phyloP scores from a whole-genome alignment of 2,113 vertebrate genomes.

The Balaenoptera acutorostrata region DNA sequence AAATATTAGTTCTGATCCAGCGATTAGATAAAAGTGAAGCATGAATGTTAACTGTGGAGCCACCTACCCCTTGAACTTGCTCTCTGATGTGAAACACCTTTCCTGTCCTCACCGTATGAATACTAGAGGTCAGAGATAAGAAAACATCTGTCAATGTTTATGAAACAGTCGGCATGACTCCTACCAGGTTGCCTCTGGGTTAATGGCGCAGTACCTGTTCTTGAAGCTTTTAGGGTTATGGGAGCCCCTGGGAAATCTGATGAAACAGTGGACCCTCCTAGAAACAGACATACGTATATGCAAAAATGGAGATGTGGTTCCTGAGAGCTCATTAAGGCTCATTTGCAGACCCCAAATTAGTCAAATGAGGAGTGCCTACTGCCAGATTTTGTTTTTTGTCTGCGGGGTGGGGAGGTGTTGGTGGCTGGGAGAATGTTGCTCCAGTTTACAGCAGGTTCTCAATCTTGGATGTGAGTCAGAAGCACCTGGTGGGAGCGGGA shows the following conservation, averaged over 20 bases:
- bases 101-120: not conserved
- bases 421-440: not conserved
- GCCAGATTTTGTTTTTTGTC: not conserved
- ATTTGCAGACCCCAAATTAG: not conserved
- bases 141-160: not conserved
- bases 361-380: not conserved
- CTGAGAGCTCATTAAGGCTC: not conserved
- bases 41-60: not conserved
- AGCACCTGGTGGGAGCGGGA: not conserved
- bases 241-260: not conserved
- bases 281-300: not conserved
- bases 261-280: not conserved
- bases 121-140: not conserved
- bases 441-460: not conserved
- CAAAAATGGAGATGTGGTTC: not conserved
- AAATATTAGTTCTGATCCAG: not conserved
- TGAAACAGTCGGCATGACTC: not conserved
- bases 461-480: not conserved
- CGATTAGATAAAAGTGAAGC: not conserved
- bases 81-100: not conserved
- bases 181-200: not conserved
- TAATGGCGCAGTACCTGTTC: not conserved
- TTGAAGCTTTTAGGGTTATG: not conserved
- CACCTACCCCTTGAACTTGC: slow-evolving; percentile 29
- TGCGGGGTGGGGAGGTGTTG: not conserved